Conservation (phyloP, 2,797 vertebrate genomes). For the Podarcis lilfordi region DNA sequence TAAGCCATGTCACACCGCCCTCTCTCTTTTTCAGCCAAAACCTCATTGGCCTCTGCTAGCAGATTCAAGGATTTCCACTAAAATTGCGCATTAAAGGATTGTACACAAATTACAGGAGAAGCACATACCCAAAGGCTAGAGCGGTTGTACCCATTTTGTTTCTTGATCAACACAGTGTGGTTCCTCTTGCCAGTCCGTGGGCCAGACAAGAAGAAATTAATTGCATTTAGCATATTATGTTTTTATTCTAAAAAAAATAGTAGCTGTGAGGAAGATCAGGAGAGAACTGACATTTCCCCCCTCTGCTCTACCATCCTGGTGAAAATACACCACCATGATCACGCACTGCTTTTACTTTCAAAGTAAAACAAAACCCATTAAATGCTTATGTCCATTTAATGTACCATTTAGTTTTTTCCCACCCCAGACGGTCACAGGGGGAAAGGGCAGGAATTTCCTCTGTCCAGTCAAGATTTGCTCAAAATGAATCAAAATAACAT, state of each 20-base stretch:
- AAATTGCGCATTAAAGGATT: conserved; percentile 29
- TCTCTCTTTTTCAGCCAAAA: conserved; percentile 35
- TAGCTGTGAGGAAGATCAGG: background rate
- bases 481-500: background rate
- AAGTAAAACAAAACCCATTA: background rate
- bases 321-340: background rate
- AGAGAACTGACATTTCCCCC: background rate
- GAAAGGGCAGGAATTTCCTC: background rate
- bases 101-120: conserved; percentile 6
- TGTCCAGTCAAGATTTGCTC: background rate
- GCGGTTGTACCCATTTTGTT: background rate
- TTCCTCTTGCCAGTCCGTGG: background rate
- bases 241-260: background rate
- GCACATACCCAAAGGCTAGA: background rate
- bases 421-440: background rate
- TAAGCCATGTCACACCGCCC: conserved; percentile 42
- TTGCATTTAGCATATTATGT: background rate
- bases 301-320: background rate
- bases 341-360: background rate
- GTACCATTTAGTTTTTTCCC: background rate
- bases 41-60: conserved; percentile 36
- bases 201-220: no score
- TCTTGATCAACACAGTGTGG: background rate
- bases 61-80: background rate
- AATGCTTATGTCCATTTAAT: background rate